Evolutionary conservation across 2,113 vertebrate genomes (phyloP).

Genomic region (Etia nguti): DNA sequence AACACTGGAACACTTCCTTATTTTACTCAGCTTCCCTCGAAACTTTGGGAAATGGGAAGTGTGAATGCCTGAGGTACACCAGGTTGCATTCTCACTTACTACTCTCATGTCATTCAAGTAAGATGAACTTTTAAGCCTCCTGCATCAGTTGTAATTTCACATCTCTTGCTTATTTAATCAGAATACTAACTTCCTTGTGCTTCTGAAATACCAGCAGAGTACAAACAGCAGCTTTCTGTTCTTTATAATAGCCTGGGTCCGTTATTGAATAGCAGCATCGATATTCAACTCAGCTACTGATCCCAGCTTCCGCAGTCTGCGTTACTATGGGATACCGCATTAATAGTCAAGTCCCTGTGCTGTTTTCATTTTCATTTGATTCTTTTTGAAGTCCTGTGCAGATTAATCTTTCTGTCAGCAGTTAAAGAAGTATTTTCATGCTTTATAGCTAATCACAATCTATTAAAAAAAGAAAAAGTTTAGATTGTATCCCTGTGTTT

Average conservation of each 20-base stretch:
- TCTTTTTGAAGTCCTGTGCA: background rate
- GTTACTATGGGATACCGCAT: constrained; percentile 28
- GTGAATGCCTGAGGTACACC: constrained; percentile 27
- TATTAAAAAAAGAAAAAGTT: background rate
- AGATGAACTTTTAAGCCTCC: background rate
- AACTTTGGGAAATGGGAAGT: constrained; percentile 47
- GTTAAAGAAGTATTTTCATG: background rate
- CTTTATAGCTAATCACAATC: background rate
- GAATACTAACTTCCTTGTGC: background rate
- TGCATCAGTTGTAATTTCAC: constrained; percentile 7
- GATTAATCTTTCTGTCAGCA: background rate
- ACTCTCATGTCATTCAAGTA: background rate
- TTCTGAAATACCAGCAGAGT: background rate
- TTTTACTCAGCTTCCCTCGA: constrained; percentile 54
- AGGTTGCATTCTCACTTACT: background rate
- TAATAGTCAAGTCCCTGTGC: background rate
- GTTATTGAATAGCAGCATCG: constrained; percentile 45
- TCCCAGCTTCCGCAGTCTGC: background rate
- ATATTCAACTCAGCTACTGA: constrained; percentile 59
- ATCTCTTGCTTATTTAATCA: background rate
- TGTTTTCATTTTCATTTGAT: background rate
- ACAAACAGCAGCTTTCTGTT: constrained; percentile 22
- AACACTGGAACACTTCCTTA: constrained; percentile 44
- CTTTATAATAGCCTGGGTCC: background rate
- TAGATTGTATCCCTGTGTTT: background rate